A percentile compares a stretch with the other conserved stretches of the same genome.
Evolutionary conservation across 1,140 invertebrate genomes (phyloP).

Genomic region (Anoplophora glabripennis): DNA sequence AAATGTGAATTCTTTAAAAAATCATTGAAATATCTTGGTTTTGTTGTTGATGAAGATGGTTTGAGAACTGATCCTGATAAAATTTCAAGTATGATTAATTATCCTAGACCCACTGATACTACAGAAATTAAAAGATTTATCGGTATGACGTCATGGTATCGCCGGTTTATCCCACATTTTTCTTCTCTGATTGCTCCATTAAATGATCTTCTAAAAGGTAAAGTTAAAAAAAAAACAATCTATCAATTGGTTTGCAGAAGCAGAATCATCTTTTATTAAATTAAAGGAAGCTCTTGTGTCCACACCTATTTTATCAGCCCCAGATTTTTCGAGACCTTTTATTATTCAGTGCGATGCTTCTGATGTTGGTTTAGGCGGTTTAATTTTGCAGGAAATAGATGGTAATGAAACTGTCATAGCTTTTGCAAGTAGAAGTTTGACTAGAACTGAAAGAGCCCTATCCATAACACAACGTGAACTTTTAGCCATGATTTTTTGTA

Average conservation of each 20-base stretch:
- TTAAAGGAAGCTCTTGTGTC: slow-evolving; percentile 26
- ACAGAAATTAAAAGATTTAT: slow-evolving; percentile 44
- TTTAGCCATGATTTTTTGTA: slow-evolving; percentile 48
- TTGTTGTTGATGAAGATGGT: slow-evolving; percentile 11
- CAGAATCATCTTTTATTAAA: slow-evolving; percentile 22
- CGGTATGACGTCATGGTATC: slow-evolving; percentile 49
- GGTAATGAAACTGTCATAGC: slow-evolving; percentile 30
- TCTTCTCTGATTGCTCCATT: slow-evolving; percentile 45
- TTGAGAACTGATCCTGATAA: slow-evolving; percentile 18
- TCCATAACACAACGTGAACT: slow-evolving; percentile 51
- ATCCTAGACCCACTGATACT: slow-evolving; percentile 10
- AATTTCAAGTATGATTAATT: slow-evolving; percentile 23
- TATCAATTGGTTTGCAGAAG: slow-evolving; percentile 15
- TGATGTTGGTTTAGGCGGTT: slow-evolving; percentile 26
- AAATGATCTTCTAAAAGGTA: slow-evolving; percentile 42
- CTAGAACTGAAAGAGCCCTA: slow-evolving; percentile 46
- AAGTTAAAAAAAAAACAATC: slow-evolving; percentile 11
- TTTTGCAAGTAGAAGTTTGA: slow-evolving; percentile 30
- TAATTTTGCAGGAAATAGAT: slow-evolving; percentile 30
- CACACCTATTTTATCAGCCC: slow-evolving; percentile 32
- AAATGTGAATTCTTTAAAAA: slow-evolving; percentile 22
- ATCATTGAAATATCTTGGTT: slow-evolving; percentile 14
- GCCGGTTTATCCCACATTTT: slow-evolving; percentile 49
- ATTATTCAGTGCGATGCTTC: slow-evolving; percentile 28
- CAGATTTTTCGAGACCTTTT: slow-evolving; percentile 31